Conservation (phyloP, 1,140 invertebrate genomes). For the Drosophila pachea region DNA sequence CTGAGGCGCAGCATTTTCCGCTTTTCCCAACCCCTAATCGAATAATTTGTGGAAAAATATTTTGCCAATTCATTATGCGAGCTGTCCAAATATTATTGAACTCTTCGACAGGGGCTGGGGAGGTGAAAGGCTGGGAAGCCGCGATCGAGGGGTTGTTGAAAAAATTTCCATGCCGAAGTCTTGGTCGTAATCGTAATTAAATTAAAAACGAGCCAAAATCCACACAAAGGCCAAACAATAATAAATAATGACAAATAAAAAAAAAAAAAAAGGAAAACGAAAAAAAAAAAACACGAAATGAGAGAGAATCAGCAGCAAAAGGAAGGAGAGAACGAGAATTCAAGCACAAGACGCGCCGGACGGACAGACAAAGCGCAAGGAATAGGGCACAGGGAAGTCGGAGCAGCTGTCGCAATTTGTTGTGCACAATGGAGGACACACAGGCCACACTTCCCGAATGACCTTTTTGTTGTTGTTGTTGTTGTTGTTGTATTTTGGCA, state of each 20-base stretch:
- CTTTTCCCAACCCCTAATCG: constrained; percentile 34
- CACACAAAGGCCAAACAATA: constrained; percentile 66
- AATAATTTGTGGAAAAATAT: constrained; percentile 45
- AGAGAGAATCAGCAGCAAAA: constrained; percentile 17
- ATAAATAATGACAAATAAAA: constrained; percentile 64
- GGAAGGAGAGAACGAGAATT: constrained; percentile 10
- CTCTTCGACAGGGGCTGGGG: constrained; percentile 5
- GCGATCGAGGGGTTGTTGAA: constrained; percentile 14
- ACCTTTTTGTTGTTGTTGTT: constrained; percentile 60
- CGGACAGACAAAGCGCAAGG: constrained; percentile 9
- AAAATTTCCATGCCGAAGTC: constrained; percentile 69
- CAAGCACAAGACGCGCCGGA: constrained; percentile 5
- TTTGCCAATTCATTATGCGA: constrained; percentile 62
- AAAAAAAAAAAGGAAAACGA: constrained; percentile 19
- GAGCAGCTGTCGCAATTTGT: constrained; percentile 67
- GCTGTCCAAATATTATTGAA: constrained; percentile 71
- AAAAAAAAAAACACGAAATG: constrained; percentile 13
- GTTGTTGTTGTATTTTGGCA: constrained; percentile 47
- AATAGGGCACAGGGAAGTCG: constrained; percentile 22
- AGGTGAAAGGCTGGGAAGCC: constrained; percentile 3
- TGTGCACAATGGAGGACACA: constrained; percentile 49
- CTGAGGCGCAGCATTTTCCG: constrained; percentile 27
- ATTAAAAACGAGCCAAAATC: constrained; percentile 60
- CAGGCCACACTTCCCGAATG: constrained; percentile 67
- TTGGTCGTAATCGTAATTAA: constrained; percentile 56